Percentiles rank a stretch among this genome's conserved stretches.
Evolutionary conservation across 2,797 vertebrate species (phyloP).

Genomic region (Scyliorhinus canicula): DNA sequence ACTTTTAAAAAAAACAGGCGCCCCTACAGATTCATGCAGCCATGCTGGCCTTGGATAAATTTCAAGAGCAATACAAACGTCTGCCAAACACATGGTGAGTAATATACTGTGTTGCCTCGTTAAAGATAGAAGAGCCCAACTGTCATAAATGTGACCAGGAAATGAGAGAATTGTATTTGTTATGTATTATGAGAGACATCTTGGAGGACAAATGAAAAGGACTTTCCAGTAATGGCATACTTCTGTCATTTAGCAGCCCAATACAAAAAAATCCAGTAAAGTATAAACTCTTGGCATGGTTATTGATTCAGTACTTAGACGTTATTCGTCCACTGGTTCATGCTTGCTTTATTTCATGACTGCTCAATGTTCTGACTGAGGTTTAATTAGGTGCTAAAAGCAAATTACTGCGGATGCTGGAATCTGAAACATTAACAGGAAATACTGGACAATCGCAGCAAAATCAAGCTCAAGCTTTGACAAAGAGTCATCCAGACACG

Average conservation of each 20-base stretch:
- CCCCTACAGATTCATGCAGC: conserved; percentile 81
- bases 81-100: conserved; percentile 79
- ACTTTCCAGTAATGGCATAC: neutral
- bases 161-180: neutral
- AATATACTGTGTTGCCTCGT: neutral
- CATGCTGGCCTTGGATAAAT: conserved; percentile 82
- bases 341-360: neutral
- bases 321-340: neutral
- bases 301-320: neutral
- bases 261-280: neutral
- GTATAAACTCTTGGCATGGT: neutral
- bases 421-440: no score
- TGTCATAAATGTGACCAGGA: neutral
- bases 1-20: conserved; percentile 60
- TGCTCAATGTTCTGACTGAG: neutral
- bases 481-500: no score
- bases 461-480: no score
- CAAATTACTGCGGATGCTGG: no score
- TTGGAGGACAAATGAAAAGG: neutral
- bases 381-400: no score
- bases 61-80: conserved; percentile 75
- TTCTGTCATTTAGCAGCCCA: neutral
- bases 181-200: neutral
- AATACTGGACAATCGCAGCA: no score
- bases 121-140: neutral